Base-by-base conservation (phyloP, 2,888 invertebrate species). In the Coenonympha arcania region DNA sequence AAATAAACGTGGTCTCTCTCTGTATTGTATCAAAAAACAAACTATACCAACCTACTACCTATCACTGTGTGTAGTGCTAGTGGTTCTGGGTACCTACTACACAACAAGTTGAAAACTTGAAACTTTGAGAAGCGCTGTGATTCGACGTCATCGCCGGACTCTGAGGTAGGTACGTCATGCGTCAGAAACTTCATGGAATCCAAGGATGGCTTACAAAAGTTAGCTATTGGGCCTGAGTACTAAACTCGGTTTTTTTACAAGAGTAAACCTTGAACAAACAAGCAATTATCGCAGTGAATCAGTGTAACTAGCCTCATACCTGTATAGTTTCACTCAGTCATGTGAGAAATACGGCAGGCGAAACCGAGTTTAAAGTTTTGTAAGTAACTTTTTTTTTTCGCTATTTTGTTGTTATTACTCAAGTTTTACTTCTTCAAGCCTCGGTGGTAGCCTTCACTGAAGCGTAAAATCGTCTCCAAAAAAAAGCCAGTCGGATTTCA, bases 361-460 rank as follows among this genome's bases (percentile, higher is more conserved):
- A 20, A 37, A 28, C 34, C 37, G 45, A 50, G 30, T 20, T 42
- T 49, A 59, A 64, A 63, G 54, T 64, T 65, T 63, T 62, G 69
- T 69, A 65, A 68, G 69, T 70, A 68, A 36, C 41, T n/a, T 4
- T 33, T 16, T 47, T 51, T 50, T 50, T 52, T 33, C 36, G 33
- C 24, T 22, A 48, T 43, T 52, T 50, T 45, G 43, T 15, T 22
- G 20, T 30, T 49, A n/a, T n/a, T n/a, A n/a, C n/a, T n/a, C n/a
- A n/a, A n/a, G n/a, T 50, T 39, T 39, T 15, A 22, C 13, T 13
- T 22, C 22, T 41, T 28, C 52, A 59, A 65, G 58, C 66, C 68
- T 69, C 69, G 70, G 56, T 48, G 31, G 53, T 56, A 63, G 60
- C 66, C 65, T 67, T 56, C 66, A 65, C 34, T 64, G 62, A 61